These are phyloP conservation scores for Chaetodon auriga DNA, from an alignment of 2,113 vertebrate genomes.

Conservation along the genomic window DNA sequence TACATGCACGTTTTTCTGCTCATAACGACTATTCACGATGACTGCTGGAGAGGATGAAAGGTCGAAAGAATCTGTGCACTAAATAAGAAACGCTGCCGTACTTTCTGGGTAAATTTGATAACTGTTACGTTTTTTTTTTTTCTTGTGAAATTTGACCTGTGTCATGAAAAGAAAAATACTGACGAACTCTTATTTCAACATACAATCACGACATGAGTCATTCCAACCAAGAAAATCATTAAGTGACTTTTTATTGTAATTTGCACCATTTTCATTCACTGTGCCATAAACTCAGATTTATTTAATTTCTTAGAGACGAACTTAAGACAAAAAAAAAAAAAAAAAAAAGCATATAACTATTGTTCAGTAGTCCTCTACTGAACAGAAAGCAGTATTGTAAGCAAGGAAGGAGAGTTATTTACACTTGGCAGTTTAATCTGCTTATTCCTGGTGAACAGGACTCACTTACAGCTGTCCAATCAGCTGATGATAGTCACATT, in stretches of 20 bases:
- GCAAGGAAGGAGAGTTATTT: not conserved
- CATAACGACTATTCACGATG: not conserved
- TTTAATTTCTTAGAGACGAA: not conserved
- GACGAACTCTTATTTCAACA: slow-evolving; percentile 10
- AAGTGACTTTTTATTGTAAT: slow-evolving; percentile 2
- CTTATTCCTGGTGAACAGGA: not conserved
- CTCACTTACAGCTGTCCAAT: slow-evolving; percentile 51
- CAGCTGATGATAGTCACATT: slow-evolving; percentile 64
- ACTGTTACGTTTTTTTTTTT: not conserved
- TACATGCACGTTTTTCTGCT: no score
- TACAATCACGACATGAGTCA: not conserved
- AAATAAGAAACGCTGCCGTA: not conserved
- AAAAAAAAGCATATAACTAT: not conserved
- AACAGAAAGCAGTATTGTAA: not conserved
- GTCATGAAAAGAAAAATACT: slow-evolving; percentile 2
- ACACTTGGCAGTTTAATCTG: not conserved
- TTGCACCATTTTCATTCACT: not conserved
- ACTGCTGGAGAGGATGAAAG: not conserved
- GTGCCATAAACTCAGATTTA: not conserved
- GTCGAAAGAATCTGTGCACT: not conserved
- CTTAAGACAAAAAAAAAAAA: not conserved
- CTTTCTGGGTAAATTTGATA: not conserved
- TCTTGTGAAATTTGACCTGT: not conserved
- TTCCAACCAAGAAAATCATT: not conserved
- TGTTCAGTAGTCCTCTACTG: not conserved